Evolutionary conservation across 2,113 vertebrate species (phyloP), one percentile per base, ranked within the genome.

Genomic region (Nymphicus hollandicus): DNA sequence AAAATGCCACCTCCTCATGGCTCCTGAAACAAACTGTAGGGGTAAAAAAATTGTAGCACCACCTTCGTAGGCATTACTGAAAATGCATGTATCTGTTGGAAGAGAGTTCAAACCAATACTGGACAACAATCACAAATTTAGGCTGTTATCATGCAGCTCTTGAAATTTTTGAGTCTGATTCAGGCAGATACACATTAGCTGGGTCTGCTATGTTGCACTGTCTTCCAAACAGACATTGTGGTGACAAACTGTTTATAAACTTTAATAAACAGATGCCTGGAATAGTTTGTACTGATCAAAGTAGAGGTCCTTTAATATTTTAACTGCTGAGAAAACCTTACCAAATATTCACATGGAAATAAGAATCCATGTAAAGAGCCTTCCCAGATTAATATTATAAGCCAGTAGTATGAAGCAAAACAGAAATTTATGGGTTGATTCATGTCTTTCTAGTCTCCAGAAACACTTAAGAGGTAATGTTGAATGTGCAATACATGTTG

Each of bases 71-170:
- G 37, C 18, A 25, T 61, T 56, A 44, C 37, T 82, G 63, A 73
- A 86, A 86, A 72, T 6, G 35, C 31, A 74, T 0, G 0, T 13
- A 27, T 5, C 19, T 64, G 15, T 0, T 71, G 61, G 43, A 71
- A 68, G 7, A 19, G 1, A 63, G 8, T 23, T n/a, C 46, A 87
- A 86, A 33, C 29, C 52, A 33, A 24, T 13, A 11, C 16, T 28
- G 55, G 85, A 46, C 33, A 39, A 3, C 18, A 19, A 65, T 64
- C 56, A 49, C 46, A 65, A 60, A 37, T 46, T 82, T 27, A 70
- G 35, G 22, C 39, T 74, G 64, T 39, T 74, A 55, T 5, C 9
- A 27, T 8, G 9, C 24, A 85, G 19, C 22, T 65, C 56, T 44
- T 70, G n/a, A 52, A 68, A 83, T 22, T 64, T 89, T 55, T 49